Evolutionary conservation across 1,140 invertebrate genomes (phyloP), one percentile per base, ranked within the genome.

Genomic region (Pogonomyrmex barbatus): DNA sequence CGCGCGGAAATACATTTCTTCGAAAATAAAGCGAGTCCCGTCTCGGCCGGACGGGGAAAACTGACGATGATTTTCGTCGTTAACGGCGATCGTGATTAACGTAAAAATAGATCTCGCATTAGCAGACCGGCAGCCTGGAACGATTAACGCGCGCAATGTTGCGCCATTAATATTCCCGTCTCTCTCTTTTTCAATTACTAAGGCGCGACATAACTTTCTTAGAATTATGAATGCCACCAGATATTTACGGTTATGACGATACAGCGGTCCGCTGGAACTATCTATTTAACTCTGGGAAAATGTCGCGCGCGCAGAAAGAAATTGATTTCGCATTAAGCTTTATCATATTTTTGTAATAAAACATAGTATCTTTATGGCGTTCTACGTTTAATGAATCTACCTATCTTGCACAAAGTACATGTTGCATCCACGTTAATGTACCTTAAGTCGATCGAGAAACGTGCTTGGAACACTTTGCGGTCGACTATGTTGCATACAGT

Each of bases 211-310:
- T 83, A 75, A 83, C 58, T 83, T 83, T 83, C 79, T 60, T 73
- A 83, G 54, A 83, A 50, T 83, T 73, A 75, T 83, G 68, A 62
- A 83, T 33, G 79, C 12, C 79, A 24, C 54, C 79, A 47, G 79
- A 83, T 83, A 83, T 83, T 83, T 83, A 83, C 79, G 79, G 68
- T 83, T 83, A 83, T 47, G 67, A 73, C 39, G 68, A 73, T 83
- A 83, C 54, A 73, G 36, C 24, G 17, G 17, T 36, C 30, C 9
- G 2, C 39, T 9, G 42, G 10, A 82, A 71, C 58, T 39, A 47
- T 60, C 17, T 24, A 47, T 60, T 39, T 50, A 75, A 73, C n/a
- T 50, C 79, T 36, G 30, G 12, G 24, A 42, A 39, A 75, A 47
- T 5, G 42, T 10, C 42, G 5, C 47, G 54, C 30, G 9, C 47